Conservation (phyloP, 1,140 invertebrate genomes). For the Drosophila orosa region DNA sequence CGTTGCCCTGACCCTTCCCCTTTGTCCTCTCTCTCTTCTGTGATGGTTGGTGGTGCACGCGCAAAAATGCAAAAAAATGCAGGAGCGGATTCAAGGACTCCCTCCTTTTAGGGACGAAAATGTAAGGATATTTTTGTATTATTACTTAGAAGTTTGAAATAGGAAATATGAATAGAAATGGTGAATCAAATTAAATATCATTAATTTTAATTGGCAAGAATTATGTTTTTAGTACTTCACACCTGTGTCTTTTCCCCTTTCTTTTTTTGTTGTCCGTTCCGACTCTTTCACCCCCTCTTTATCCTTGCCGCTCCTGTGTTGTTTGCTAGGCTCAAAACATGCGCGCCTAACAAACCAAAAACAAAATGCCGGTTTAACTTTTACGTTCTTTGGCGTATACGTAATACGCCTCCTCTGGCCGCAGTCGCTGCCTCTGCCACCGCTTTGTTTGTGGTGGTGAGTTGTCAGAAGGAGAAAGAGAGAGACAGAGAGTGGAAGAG, state of each 20-base stretch:
- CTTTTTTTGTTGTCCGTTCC: neutral
- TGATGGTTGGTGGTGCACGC: conserved; percentile 34
- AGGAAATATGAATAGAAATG: neutral
- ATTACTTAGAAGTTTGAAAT: neutral
- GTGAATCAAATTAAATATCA: neutral
- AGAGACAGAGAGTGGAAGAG: conserved; percentile 42
- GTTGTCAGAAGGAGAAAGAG: conserved; percentile 13
- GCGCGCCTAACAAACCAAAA: conserved; percentile 48
- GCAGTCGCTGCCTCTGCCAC: neutral
- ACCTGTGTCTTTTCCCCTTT: neutral
- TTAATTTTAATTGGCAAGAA: too few relatives aligned
- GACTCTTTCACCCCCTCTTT: neutral
- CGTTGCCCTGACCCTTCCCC: conserved; percentile 8
- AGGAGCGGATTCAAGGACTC: conserved; percentile 42
- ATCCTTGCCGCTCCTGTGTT: conserved; percentile 6
- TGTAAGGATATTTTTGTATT: too few relatives aligned
- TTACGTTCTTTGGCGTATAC: conserved; percentile 69
- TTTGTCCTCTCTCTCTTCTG: neutral
- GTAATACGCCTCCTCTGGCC: conserved; percentile 49
- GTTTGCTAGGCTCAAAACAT: conserved; percentile 50
- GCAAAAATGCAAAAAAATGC: conserved; percentile 38
- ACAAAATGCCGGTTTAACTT: conserved; percentile 71
- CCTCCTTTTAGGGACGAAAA: too few relatives aligned
- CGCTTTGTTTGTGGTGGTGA: conserved; percentile 27
- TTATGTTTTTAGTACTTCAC: neutral